Base-by-base conservation (phyloP, 2,797 vertebrate genomes). In the Poecilia velifera region DNA sequence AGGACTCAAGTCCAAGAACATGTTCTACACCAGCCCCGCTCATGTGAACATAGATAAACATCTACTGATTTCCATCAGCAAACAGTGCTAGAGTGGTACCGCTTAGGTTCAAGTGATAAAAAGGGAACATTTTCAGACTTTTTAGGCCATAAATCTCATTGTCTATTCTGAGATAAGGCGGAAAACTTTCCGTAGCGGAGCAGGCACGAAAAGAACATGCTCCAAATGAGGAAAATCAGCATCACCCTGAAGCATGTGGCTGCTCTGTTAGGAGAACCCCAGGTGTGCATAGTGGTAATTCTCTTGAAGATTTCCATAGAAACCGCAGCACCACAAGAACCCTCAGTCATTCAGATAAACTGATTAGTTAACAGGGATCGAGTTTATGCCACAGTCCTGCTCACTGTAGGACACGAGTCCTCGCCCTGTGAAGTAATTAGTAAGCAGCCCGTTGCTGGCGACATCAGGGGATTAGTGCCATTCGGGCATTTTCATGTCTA, bases 281-380 rank as follows among this genome's bases (percentile, higher is more conserved):
- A 9, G 46, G 72, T 45, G 36, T 75, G 68, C 45, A 79, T 78
- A 57, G 68, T 36, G 4, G 72, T 80, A 6, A 88, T 68, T 72
- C 46, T 83, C 57, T 31, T 64, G 14, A 20, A 46, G 46, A 84
- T 90, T 87, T 86, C 85, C 89, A 90, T 84, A 59, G 86, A 89
- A 90, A 93, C 85, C 31, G n/a, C 45, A 80, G 80, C 66, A 81
- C 2, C 6, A 45, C 46, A 57, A 71, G 43, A 41, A 39, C 16
- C 49, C 79, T 73, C 22, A 62, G 72, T 20, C 3, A 13, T 77
- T 83, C 28, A 76, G 9, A 22, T 28, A 83, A 87, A 83, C 43
- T 3, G 31, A 81, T 80, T 59, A 49, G 62, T 75, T 85, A 80
- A 79, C 51, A 74, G 45, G 77, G 74, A 70, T 2, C 72, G 74